Conservation (phyloP, 2,797 vertebrate genomes). For the Pseudochromis fuscus region DNA sequence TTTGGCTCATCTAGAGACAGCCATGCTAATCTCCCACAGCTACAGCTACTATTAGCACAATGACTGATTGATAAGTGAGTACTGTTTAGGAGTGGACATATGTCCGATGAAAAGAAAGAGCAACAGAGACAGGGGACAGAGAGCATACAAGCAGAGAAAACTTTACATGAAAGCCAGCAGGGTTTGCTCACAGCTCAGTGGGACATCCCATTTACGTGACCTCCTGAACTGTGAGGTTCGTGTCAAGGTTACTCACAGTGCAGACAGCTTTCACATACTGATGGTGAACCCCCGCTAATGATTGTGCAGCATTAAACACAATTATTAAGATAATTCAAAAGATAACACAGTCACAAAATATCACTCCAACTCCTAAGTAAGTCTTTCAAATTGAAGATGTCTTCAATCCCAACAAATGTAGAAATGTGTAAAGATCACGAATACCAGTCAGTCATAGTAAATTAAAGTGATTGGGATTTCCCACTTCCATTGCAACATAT, state of each 20-base stretch:
- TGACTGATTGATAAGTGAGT: conserved; percentile 27
- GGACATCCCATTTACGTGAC: conserved; percentile 51
- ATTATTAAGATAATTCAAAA: not conserved
- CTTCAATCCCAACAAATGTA: not conserved
- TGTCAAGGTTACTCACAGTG: not conserved
- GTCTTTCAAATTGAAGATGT: not conserved
- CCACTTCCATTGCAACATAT: not conserved
- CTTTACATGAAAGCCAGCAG: conserved; percentile 15
- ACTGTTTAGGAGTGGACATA: not conserved
- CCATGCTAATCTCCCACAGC: conserved; percentile 22
- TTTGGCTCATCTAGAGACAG: conserved; percentile 25
- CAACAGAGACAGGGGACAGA: conserved; percentile 12
- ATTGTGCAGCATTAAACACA: not conserved
- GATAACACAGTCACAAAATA: not conserved
- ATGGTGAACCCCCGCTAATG: not conserved
- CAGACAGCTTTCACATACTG: not conserved
- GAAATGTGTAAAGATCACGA: not conserved
- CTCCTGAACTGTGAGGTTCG: conserved; percentile 34
- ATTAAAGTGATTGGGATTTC: not conserved
- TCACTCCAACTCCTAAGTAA: no score
- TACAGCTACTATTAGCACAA: not conserved
- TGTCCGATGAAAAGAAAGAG: not conserved
- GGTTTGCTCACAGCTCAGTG: conserved; percentile 36
- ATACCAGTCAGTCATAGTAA: no score
- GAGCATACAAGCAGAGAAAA: not conserved